A percentile compares a stretch with the other conserved stretches of the same genome.
Conservation (phyloP, 2,888 invertebrate genomes). For the Alsophila aescularia region DNA sequence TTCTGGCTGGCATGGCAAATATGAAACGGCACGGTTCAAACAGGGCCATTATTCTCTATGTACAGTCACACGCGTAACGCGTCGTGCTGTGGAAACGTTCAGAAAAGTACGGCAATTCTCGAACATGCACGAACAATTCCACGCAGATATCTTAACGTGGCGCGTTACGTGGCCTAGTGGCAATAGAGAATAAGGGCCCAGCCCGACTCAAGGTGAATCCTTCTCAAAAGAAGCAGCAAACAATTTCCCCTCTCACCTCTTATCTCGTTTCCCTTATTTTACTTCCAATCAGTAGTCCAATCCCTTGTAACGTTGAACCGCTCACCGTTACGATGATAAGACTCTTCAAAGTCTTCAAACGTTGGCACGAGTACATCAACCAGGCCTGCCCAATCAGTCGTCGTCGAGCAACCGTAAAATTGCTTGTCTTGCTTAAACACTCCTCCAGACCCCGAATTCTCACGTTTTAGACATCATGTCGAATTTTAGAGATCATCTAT, state of each 20-base stretch:
- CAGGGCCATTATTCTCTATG: no score
- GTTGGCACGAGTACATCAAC: background rate
- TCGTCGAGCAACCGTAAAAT: slow-evolving; percentile 15
- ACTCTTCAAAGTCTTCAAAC: background rate
- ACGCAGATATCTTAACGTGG: background rate
- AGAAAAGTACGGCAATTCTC: no score
- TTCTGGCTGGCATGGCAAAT: no score
- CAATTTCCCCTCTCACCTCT: background rate
- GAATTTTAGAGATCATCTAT: no score
- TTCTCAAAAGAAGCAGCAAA: background rate
- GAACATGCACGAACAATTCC: no score
- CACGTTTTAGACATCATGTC: no score
- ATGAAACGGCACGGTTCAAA: no score
- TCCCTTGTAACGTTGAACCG: slow-evolving; percentile 7
- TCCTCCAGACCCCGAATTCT: no score
- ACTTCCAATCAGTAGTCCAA: slow-evolving; percentile 17
- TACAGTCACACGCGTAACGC: no score
- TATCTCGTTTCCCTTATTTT: slow-evolving; percentile 1
- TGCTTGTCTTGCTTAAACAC: slow-evolving; percentile 27
- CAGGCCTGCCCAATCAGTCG: slow-evolving; percentile 14
- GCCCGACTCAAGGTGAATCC: background rate
- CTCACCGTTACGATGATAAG: background rate
- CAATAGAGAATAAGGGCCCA: background rate
- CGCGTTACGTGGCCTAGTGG: background rate
- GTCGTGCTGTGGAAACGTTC: no score